Evolutionary conservation across 2,888 invertebrate species (phyloP).

Genomic region (Cyrtodaria siliqua): DNA sequence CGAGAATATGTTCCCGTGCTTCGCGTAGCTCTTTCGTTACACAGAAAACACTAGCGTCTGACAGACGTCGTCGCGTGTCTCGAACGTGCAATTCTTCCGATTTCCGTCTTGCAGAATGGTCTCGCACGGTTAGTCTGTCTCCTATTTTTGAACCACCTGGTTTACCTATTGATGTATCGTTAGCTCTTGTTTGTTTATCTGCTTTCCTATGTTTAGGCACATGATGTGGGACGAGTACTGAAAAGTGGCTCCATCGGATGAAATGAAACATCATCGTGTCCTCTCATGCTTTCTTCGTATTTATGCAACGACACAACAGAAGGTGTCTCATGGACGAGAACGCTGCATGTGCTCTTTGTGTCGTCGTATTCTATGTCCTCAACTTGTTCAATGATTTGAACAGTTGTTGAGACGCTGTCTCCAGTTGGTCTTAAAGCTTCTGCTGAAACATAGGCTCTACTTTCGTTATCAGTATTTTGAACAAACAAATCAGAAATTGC

Average conservation of each 20-base stretch:
- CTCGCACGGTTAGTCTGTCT: no score
- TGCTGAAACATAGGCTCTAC: no score
- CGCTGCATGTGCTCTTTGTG: background rate
- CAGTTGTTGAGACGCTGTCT: background rate
- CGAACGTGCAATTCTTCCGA: no score
- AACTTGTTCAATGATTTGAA: conserved; percentile 15
- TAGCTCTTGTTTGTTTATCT: no score
- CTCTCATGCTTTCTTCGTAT: conserved; percentile 1
- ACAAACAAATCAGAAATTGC: background rate
- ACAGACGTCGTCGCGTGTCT: no score
- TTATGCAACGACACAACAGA: conserved; percentile 28
- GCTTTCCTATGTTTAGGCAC: background rate
- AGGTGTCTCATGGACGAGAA: conserved; percentile 26
- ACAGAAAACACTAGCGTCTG: no score
- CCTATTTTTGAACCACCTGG: no score
- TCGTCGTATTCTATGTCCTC: conserved; percentile 10
- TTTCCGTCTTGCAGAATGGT: no score
- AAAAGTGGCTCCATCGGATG: conserved; percentile 12
- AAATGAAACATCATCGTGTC: conserved; percentile 15
- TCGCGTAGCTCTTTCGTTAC: no score
- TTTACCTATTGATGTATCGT: no score
- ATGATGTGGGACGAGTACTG: conserved; percentile 1
- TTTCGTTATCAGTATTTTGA: no score
- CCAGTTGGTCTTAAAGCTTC: background rate
- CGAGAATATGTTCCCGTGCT: no score